Base-by-base conservation (phyloP, 92 coral and sea anemone genomes). In the Metridium senile region DNA sequence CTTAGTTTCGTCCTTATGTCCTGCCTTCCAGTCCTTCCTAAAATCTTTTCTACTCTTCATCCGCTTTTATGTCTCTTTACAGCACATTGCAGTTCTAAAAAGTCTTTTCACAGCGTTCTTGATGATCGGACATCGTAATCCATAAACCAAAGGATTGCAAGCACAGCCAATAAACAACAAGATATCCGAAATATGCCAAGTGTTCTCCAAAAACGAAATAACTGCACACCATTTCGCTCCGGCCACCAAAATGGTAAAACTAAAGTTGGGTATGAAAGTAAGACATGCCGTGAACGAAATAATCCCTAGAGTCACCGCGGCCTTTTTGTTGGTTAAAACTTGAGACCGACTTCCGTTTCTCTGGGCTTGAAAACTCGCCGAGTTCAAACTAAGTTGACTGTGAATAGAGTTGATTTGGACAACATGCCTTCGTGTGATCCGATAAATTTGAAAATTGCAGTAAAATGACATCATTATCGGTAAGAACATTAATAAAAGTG, bases 101-200 rank as follows among this genome's bases (percentile, higher is more conserved):
- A 68, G 31, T 68, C 29, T 33, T 23, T 35, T 68, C 23, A 68
- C 30, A 3, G 54, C 54, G 10, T 1, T 27, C 34, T 54, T 33
- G 1, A 68, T 35, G 1, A 29, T 54, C 26, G 9, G 33, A 43
- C 33, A 29, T 35, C 73, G 11, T 19, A 46, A 13, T 26, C 73
- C 73, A 23, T 68, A 68, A 1, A 68, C 73, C 27, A 68, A 22
- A 27, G 73, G 73, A 65, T 68, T 68, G 11, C 33, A 43, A 2
- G 73, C 73, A 23, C 73, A 68, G 34, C 73, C 43, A 25, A 25
- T 43, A 18, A 29, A 68, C 26, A 68, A 21, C 23, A 68, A 26
- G 17, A 68, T 11, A 13, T 29, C 27, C 1, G 56, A 3, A 1
- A 59, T 18, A 23, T 22, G 66, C 66, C 32, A 26, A 10, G 22